Percentiles rank a stretch among this genome's conserved stretches.
These are phyloP conservation scores for Caenorhabditis tropicalis DNA, from an alignment of 1,140 invertebrate species.

Conservation along the genomic window DNA sequence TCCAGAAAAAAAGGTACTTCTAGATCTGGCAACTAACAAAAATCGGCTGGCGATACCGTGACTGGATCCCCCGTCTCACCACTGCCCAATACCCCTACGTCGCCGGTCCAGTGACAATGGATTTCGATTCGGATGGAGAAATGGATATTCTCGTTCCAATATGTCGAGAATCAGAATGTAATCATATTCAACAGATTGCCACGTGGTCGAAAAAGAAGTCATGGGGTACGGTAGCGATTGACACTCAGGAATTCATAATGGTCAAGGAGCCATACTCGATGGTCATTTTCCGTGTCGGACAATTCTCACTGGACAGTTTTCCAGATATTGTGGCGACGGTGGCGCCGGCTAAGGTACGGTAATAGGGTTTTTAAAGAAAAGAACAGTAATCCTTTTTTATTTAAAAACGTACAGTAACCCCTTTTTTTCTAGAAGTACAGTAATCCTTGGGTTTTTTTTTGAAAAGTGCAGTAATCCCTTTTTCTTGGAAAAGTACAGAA, in stretches of 20 bases:
- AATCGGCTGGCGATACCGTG: conserved; percentile 8
- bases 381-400: too few species aligned
- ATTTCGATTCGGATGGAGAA: conserved; percentile 65
- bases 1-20: not conserved
- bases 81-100: conserved; percentile 51
- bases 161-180: conserved; percentile 60
- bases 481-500: too few species aligned
- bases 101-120: conserved; percentile 62
- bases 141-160: conserved; percentile 66
- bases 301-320: conserved; percentile 67
- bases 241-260: conserved; percentile 52
- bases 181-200: conserved; percentile 57
- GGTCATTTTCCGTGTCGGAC: conserved; percentile 67
- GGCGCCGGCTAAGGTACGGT: not conserved
- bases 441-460: too few species aligned
- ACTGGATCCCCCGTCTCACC: not conserved
- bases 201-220: conserved; percentile 50
- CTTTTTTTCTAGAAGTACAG: too few species aligned
- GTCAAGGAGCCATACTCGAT: conserved; percentile 48
- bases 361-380: too few species aligned
- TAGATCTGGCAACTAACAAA: conserved; percentile 55
- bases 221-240: not conserved
- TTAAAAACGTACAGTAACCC: too few species aligned
- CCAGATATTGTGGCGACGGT: conserved; percentile 65
- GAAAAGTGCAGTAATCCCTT: too few species aligned